A percentile compares a stretch with the other conserved stretches of the same genome.
These are phyloP conservation scores for Hippoglossus hippoglossus DNA, from an alignment of 2,797 vertebrate genomes.

Conservation along the genomic window DNA sequence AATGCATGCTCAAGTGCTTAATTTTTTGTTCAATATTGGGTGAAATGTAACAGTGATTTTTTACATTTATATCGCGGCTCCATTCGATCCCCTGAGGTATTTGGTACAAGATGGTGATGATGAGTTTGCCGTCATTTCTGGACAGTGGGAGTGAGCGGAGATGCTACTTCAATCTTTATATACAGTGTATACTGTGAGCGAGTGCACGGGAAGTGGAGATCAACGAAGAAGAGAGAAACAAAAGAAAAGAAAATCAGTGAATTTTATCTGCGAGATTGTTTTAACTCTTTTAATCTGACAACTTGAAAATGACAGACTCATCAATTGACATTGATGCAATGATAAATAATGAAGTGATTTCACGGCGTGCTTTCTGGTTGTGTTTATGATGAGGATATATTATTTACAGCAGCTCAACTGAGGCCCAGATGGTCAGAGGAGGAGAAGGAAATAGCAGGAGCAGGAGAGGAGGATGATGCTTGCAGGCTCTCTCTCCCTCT, in stretches of 20 bases:
- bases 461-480: conserved; percentile 10
- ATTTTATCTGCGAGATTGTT: background rate
- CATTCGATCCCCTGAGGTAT: no score
- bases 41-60: no score
- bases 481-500: conserved; percentile 8
- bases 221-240: background rate
- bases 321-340: background rate
- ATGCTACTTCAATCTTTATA: no score
- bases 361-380: background rate
- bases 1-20: no score
- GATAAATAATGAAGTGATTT: background rate
- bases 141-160: no score
- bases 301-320: background rate
- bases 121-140: no score
- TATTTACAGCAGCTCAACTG: conserved; percentile 39
- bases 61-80: no score
- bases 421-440: conserved; percentile 35
- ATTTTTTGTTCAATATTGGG: no score
- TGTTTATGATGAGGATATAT: conserved; percentile 22
- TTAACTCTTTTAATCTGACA: background rate
- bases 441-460: background rate
- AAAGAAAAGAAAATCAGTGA: background rate
- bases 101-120: no score
- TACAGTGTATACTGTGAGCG: no score
- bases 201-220: no score